These are phyloP conservation scores for Trisateles emortualis DNA, from an alignment of 2,888 invertebrate genomes.

Conservation along the genomic window DNA sequence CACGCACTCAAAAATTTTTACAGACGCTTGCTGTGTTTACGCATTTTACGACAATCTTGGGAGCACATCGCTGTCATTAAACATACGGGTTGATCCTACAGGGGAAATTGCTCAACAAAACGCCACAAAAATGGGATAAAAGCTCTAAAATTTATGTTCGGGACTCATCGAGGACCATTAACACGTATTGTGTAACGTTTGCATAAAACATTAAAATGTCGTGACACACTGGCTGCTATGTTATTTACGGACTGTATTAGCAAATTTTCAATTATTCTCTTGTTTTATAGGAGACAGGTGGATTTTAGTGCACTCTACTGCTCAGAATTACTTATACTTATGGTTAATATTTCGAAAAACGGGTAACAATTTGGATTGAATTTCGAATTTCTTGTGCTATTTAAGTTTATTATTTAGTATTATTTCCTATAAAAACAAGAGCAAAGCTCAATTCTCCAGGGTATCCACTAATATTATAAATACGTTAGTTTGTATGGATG, in stretches of 20 bases:
- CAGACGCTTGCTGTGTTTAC: constrained; percentile 21
- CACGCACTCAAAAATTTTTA: constrained; percentile 5
- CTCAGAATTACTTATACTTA: neutral
- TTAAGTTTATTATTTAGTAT: too few relatives aligned
- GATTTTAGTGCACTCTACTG: constrained; percentile 5
- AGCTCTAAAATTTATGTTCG: constrained; percentile 76
- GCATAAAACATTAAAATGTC: constrained; percentile 83
- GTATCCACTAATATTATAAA: too few relatives aligned
- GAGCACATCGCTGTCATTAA: constrained; percentile 44
- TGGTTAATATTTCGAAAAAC: too few relatives aligned
- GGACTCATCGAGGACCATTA: constrained; percentile 78
- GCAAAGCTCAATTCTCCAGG: too few relatives aligned
- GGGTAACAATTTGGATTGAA: neutral
- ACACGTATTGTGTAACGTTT: constrained; percentile 73
- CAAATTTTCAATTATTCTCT: constrained; percentile 76
- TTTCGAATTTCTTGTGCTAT: too few relatives aligned
- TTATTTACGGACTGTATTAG: constrained; percentile 77
- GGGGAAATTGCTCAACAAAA: constrained; percentile 68
- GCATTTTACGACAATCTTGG: constrained; percentile 42
- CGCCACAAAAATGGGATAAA: constrained; percentile 75
- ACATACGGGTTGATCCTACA: constrained; percentile 48
- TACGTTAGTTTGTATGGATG: too few relatives aligned
- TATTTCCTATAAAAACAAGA: too few relatives aligned
- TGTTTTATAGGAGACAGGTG: constrained; percentile 55
- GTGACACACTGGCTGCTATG: constrained; percentile 68